Conservation (phyloP, 2,888 invertebrate genomes). For the Tuta absoluta region DNA sequence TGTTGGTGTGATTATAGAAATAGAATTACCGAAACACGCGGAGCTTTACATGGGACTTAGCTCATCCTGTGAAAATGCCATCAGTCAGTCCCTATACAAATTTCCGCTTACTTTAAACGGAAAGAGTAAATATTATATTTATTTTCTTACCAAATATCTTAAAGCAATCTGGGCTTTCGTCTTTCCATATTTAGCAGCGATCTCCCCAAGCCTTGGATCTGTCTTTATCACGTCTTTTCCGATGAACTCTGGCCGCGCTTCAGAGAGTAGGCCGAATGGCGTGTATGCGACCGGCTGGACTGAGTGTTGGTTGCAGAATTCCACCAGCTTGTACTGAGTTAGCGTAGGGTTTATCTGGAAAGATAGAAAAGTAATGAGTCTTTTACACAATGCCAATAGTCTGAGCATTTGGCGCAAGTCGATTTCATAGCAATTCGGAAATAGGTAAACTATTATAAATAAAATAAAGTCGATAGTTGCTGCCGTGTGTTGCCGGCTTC, state of each 20-base stretch:
- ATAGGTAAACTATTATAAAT: too few species aligned
- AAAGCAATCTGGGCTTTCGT: slow-evolving; percentile 84
- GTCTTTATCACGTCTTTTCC: slow-evolving; percentile 81
- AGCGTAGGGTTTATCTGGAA: slow-evolving; percentile 83
- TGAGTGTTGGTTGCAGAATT: slow-evolving; percentile 83
- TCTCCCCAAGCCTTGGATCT: slow-evolving; percentile 77
- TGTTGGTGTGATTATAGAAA: too few species aligned
- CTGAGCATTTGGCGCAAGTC: too few species aligned
- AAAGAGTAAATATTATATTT: too few species aligned
- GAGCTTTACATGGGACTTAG: too few species aligned
- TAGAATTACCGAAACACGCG: too few species aligned
- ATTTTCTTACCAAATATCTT: slow-evolving; percentile 82
- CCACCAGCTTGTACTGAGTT: slow-evolving; percentile 85
- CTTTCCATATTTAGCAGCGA: slow-evolving; percentile 84
- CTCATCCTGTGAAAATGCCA: too few species aligned
- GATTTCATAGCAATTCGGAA: too few species aligned
- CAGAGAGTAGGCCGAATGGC: slow-evolving; percentile 82
- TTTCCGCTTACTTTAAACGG: too few species aligned
- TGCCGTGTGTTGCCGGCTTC: too few species aligned
- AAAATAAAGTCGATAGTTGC: too few species aligned
- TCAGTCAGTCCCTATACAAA: too few species aligned
- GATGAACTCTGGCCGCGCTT: slow-evolving; percentile 70
- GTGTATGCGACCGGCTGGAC: slow-evolving; percentile 88
- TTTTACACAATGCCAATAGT: not conserved
- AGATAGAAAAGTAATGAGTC: not conserved